phyloP scores from a whole-genome alignment of 2,797 vertebrate species.

The Malacoctenus gilli region DNA sequence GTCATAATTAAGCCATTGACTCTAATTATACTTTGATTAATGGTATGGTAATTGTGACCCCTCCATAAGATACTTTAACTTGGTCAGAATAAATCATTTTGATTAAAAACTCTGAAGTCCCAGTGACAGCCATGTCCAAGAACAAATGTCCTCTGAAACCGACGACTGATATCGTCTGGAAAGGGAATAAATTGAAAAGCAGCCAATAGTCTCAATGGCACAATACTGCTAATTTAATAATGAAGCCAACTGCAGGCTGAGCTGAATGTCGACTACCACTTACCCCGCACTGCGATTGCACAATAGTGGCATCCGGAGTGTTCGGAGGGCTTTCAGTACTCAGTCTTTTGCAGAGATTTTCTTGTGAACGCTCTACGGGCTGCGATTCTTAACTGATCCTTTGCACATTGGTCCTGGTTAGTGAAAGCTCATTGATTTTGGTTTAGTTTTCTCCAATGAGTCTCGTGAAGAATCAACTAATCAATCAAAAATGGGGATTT shows the following conservation, averaged over 20 bases:
- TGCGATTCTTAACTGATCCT: too few relatives aligned
- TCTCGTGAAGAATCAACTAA: too few relatives aligned
- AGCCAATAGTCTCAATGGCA: constrained; percentile 7
- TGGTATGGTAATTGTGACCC: constrained; percentile 81
- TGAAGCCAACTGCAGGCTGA: constrained; percentile 18
- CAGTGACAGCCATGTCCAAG: constrained; percentile 29
- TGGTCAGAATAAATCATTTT: constrained; percentile 78
- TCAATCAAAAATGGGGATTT: too few relatives aligned
- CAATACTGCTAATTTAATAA: constrained; percentile 7
- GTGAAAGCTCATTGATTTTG: too few relatives aligned
- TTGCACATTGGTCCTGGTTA: too few relatives aligned
- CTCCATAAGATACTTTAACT: constrained; percentile 77
- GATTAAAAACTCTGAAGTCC: constrained; percentile 65
- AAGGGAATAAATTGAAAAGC: constrained; percentile 6
- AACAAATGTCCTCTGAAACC: constrained; percentile 35
- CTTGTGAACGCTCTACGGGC: too few relatives aligned
- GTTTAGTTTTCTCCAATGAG: too few relatives aligned
- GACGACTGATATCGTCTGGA: constrained; percentile 12
- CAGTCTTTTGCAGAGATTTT: too few relatives aligned
- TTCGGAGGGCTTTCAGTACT: too few relatives aligned
- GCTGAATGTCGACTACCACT: background rate
- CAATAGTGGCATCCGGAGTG: background rate
- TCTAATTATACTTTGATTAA: constrained; percentile 89
- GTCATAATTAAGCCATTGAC: constrained; percentile 78
- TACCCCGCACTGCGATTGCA: constrained; percentile 7